Conservation (phyloP, 2,797 vertebrate species). For the Poecile montanus region DNA sequence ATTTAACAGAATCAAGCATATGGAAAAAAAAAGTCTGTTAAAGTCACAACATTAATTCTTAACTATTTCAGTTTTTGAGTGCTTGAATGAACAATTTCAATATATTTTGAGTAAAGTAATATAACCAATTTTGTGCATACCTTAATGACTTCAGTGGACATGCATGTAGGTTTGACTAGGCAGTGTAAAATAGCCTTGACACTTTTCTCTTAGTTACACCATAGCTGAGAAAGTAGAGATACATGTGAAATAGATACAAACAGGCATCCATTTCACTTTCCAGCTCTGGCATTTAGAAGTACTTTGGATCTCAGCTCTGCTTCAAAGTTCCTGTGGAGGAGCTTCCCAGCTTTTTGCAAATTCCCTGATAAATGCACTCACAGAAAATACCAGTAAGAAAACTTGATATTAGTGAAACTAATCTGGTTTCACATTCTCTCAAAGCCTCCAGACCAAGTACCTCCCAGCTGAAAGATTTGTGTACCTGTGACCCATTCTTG, state of each 20-base stretch:
- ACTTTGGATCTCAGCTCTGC: background rate
- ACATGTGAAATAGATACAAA: background rate
- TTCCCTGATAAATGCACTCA: background rate
- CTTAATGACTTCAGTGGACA: background rate
- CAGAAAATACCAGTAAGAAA: background rate
- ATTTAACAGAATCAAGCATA: background rate
- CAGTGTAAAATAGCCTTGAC: rapidly evolving
- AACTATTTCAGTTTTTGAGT: background rate
- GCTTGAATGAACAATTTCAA: background rate
- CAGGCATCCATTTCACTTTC: background rate
- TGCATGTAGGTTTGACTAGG: background rate
- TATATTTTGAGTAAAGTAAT: background rate
- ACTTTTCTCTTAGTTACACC: background rate
- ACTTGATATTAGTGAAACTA: background rate
- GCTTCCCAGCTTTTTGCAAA: background rate
- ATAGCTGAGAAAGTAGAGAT: background rate
- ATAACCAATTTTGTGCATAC: background rate
- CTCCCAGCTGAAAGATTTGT: slow-evolving; percentile 5
- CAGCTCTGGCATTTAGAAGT: background rate
- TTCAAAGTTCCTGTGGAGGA: background rate
- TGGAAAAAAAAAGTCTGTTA: background rate
- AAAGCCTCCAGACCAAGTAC: background rate
- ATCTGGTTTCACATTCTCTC: slow-evolving; percentile 8
- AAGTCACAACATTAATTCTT: background rate
- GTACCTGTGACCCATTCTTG: background rate